These are phyloP conservation scores for Campopleginae sp. DNA, from an alignment of 2,888 invertebrate species.

Conservation along the genomic window DNA sequence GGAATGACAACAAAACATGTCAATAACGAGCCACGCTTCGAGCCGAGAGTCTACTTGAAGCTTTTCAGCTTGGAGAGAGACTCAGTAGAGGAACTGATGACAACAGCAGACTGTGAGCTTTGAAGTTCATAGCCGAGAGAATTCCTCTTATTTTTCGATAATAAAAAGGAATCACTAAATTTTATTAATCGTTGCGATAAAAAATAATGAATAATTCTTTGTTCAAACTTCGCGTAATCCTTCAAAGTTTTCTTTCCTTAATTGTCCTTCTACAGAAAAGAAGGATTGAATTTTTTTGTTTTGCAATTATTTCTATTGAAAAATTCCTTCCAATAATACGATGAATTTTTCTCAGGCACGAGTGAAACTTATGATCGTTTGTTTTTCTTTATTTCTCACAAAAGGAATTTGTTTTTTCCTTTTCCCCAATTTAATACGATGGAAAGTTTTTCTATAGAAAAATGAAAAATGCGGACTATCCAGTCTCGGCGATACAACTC, in stretches of 20 bases:
- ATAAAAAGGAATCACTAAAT: neutral
- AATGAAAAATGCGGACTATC: too few species aligned
- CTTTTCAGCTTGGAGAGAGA: neutral
- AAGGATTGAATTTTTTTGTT: neutral
- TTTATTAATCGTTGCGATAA: constrained; percentile 1
- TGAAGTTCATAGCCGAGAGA: neutral
- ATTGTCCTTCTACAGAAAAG: neutral
- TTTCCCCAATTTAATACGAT: too few species aligned
- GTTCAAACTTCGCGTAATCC: neutral
- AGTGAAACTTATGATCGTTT: neutral
- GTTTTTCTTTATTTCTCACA: too few species aligned
- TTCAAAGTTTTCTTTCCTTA: neutral
- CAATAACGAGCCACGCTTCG: constrained; percentile 21
- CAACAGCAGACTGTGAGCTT: neutral
- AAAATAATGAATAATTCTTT: neutral
- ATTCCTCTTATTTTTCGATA: neutral
- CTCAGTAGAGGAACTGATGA: neutral
- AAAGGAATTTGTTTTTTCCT: too few species aligned
- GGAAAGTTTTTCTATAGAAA: too few species aligned
- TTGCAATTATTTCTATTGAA: neutral
- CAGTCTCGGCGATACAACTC: too few species aligned
- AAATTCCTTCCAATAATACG: neutral
- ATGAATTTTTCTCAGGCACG: neutral
- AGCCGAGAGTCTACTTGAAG: constrained; percentile 17
- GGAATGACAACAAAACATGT: constrained; percentile 21